These are phyloP conservation scores for Orestias chungarensis DNA, from an alignment of 2,797 vertebrate genomes.

Conservation along the genomic window DNA sequence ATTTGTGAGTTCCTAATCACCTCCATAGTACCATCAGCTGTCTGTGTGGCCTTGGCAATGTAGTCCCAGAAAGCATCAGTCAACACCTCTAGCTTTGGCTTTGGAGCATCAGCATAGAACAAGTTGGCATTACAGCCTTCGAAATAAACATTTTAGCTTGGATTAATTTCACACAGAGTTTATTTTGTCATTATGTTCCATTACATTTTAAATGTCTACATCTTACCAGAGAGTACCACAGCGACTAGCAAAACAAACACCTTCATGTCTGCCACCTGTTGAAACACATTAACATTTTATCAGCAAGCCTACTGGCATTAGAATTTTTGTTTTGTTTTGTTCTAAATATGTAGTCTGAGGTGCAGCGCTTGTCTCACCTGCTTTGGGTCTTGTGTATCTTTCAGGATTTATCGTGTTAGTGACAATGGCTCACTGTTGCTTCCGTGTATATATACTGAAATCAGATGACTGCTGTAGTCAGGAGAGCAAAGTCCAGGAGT, in stretches of 20 bases:
- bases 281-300: constrained; percentile 31
- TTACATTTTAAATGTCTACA: not conserved
- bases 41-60: constrained; percentile 76
- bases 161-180: not conserved
- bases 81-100: constrained; percentile 78
- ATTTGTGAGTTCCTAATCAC: constrained; percentile 80
- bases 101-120: constrained; percentile 79
- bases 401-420: constrained; percentile 36
- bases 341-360: constrained; percentile 2
- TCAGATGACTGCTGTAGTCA: constrained; percentile 61
- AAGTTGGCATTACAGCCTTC: constrained; percentile 82
- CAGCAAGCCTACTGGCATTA: constrained; percentile 5
- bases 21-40: constrained; percentile 79
- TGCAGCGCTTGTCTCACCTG: constrained; percentile 56
- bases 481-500: constrained; percentile 79
- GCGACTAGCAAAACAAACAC: constrained; percentile 66
- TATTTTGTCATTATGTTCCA: not conserved
- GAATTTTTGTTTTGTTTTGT: not conserved
- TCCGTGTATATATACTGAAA: constrained; percentile 69
- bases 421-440: constrained; percentile 25
- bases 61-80: constrained; percentile 84
- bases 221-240: constrained; percentile 74
- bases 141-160: constrained; percentile 5
- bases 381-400: constrained; percentile 29
- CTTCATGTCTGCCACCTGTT: constrained; percentile 73